Evolutionary conservation across 2,888 invertebrate species (phyloP), one percentile per base, ranked within the genome.

Genomic region (Nomada ferruginata): DNA sequence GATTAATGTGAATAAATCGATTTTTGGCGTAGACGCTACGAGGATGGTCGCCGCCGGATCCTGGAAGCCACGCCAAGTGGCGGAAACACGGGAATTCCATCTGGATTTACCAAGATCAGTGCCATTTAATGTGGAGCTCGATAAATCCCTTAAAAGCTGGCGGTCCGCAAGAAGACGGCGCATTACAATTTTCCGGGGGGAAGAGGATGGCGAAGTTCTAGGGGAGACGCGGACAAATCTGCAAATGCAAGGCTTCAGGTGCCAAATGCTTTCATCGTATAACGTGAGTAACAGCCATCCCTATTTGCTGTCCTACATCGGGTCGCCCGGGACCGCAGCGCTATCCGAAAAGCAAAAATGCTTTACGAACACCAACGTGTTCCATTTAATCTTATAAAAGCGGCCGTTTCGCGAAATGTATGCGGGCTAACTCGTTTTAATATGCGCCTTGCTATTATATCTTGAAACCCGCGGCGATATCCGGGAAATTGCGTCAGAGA

Each of bases 31-130:
- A 59, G 79, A 29, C 55, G 59, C 64, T 36, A 36, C 36, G 36
- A 63, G 72, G 76, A 80, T 47, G 79, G 59, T 71, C 69, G 76
- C 76, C 80, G 85, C 78, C 68, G 76, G 82, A 79, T 85, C 85
- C 76, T 72, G 75, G 82, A 85, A 88, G 88, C 85, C 78, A 83
- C 79, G 87, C 83, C 84, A 89, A 89, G 86, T 85, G 87, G 74
- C 71, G 66, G 83, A 81, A 83, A 89, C 89, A 89, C 82, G 88
- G 68, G 81, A 89, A 89, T 87, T 85, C 89, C 89, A 89, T 89
- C 86, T 88, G 89, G 88, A 89, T 89, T 89, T 89, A 89, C 88
- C 84, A 89, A 89, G 89, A 89, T 88, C 85, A 83, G 81, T 82
- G 85, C 78, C 89, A 83, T 88, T 88, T 87, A 89, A 89, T 87